Conservation (phyloP, 2,113 vertebrate species). For the Syrmaticus mikado region DNA sequence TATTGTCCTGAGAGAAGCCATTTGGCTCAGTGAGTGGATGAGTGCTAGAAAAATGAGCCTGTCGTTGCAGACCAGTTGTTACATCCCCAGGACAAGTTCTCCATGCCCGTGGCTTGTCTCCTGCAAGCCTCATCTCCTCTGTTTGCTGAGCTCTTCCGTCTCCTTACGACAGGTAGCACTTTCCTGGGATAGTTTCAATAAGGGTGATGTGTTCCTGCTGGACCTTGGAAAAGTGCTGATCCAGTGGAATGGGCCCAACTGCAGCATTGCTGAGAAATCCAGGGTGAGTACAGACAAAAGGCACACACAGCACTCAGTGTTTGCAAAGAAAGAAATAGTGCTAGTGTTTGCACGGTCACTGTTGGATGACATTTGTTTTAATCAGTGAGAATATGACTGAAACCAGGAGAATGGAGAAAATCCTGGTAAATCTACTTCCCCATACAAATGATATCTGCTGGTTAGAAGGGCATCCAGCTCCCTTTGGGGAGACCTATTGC, state of each 20-base stretch:
- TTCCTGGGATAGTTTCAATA: conserved; percentile 91
- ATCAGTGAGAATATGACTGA: background rate
- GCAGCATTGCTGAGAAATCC: conserved; percentile 88
- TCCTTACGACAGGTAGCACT: conserved; percentile 79
- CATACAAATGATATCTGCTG: background rate
- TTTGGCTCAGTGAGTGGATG: background rate
- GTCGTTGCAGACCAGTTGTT: background rate
- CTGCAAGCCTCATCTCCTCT: background rate
- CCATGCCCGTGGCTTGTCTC: background rate
- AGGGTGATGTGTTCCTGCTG: conserved; percentile 89
- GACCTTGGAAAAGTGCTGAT: conserved; percentile 90
- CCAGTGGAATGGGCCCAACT: conserved; percentile 90
- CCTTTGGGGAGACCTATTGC: background rate
- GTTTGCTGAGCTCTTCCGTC: background rate
- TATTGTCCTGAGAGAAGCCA: background rate
- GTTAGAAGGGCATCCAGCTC: background rate
- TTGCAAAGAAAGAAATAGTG: background rate
- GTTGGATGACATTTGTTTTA: too few relatives aligned
- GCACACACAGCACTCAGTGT: rapidly evolving
- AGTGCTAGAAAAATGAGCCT: background rate
- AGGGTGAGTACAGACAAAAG: conserved; percentile 76
- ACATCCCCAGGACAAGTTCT: background rate
- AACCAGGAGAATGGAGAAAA: background rate
- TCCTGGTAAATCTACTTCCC: background rate
- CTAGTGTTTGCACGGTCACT: background rate